phyloP scores from a whole-genome alignment of 37 sponge, comb jelly and placozoan genomes.

The Theonella swinhoei region DNA sequence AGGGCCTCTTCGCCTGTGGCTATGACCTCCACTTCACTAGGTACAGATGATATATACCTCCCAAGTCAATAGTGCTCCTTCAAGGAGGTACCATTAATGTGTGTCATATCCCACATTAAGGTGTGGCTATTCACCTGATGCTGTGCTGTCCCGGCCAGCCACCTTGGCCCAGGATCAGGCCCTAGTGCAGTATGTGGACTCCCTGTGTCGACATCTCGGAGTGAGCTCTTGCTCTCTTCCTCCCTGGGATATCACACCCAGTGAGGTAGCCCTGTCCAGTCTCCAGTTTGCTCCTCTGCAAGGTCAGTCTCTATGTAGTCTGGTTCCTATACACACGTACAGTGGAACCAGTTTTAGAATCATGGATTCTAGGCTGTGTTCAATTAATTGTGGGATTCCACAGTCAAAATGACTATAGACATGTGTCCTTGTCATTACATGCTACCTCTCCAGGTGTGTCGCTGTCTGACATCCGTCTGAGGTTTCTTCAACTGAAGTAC shows the following conservation, averaged over 20 bases:
- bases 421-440: no score
- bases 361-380: no score
- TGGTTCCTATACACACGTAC: neutral
- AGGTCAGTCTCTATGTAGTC: constrained; percentile 16
- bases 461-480: constrained; percentile 57
- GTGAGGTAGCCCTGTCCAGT: constrained; percentile 36
- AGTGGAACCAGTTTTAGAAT: no score
- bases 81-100: neutral
- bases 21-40: constrained; percentile 78
- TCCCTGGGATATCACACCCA: constrained; percentile 70
- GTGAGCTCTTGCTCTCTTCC: constrained; percentile 50
- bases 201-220: constrained; percentile 52
- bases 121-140: constrained; percentile 35
- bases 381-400: no score
- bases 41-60: constrained; percentile 9
- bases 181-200: constrained; percentile 73
- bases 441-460: constrained; percentile 37
- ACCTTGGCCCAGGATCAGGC: constrained; percentile 65
- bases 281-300: constrained; percentile 69
- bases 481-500: constrained; percentile 74
- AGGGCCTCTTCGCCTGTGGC: constrained; percentile 72
- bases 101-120: neutral
- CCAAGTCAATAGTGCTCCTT: neutral
- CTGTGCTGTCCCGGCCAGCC: neutral
- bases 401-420: no score